Evolutionary conservation across 2,888 invertebrate genomes (phyloP).

Genomic region (Patella depressa): DNA sequence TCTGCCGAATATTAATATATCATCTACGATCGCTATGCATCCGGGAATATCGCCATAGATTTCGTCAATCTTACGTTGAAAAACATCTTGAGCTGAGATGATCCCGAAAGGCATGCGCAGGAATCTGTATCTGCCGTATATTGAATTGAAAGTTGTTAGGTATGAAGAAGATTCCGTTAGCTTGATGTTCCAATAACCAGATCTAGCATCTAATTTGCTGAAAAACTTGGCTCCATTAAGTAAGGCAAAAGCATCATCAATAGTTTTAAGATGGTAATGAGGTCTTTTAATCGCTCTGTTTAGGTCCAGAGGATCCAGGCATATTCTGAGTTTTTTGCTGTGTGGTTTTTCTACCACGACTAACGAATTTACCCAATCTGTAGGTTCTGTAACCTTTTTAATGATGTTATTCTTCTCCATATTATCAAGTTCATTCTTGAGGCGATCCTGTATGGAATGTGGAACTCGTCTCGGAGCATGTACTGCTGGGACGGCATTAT

Average conservation of each 20-base stretch:
- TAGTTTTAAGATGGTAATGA: slow-evolving; percentile 29
- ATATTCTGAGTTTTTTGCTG: slow-evolving; percentile 16
- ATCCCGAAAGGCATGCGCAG: slow-evolving; percentile 42
- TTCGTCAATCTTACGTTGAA: slow-evolving; percentile 34
- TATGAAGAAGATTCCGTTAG: slow-evolving; percentile 18
- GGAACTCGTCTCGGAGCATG: slow-evolving; percentile 9
- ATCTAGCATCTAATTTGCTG: slow-evolving; percentile 23
- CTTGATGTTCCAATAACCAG: slow-evolving; percentile 25
- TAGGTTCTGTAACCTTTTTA: background rate
- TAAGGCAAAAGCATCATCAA: slow-evolving; percentile 26
- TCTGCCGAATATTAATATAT: slow-evolving; percentile 32
- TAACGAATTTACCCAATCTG: slow-evolving; percentile 14
- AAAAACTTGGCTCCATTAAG: slow-evolving; percentile 22
- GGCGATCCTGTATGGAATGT: background rate
- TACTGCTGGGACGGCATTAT: slow-evolving; percentile 1
- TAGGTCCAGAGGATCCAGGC: slow-evolving; percentile 34
- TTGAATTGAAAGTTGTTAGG: background rate
- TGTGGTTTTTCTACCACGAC: slow-evolving; percentile 9
- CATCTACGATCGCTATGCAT: slow-evolving; percentile 33
- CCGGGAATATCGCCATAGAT: slow-evolving; percentile 30
- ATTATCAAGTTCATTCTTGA: background rate
- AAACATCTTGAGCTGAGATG: slow-evolving; percentile 32
- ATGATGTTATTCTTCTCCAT: background rate
- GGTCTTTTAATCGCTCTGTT: slow-evolving; percentile 38
- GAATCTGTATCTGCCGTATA: slow-evolving; percentile 36